Conservation (phyloP, 2,113 vertebrate genomes). For the Asarcornis scutulata region DNA sequence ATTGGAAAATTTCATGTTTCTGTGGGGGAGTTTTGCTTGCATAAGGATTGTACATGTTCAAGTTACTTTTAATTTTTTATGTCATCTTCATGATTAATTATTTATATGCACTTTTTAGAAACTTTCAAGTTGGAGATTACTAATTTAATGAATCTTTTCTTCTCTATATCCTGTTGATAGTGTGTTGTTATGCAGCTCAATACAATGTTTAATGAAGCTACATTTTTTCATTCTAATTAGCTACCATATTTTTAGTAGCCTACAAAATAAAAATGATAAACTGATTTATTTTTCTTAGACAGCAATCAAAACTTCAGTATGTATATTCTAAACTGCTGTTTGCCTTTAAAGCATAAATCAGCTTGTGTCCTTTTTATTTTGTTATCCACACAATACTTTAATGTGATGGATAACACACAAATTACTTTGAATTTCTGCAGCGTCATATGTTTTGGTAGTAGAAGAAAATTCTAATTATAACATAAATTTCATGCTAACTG, state of each 20-base stretch:
- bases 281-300: slow-evolving; percentile 6
- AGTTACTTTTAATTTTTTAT: slow-evolving; percentile 17
- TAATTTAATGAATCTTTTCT: not conserved
- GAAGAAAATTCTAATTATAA: not conserved
- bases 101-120: slow-evolving; percentile 19
- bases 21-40: slow-evolving; percentile 30
- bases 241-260: slow-evolving; percentile 10
- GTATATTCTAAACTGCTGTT: not conserved
- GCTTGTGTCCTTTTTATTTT: not conserved
- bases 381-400: not conserved
- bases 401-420: not conserved
- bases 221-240: slow-evolving; percentile 48
- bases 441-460: not conserved
- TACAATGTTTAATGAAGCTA: not conserved
- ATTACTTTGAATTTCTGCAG: not conserved
- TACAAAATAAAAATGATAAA: slow-evolving; percentile 1
- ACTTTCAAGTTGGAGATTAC: not conserved
- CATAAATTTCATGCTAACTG: not conserved
- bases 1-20: not conserved
- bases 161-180: not conserved
- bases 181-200: not conserved
- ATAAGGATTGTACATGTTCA: not conserved
- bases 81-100: slow-evolving; percentile 11
- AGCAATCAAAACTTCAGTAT: not conserved
- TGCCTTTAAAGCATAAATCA: not conserved